Evolutionary conservation across 2,113 vertebrate species (phyloP).

Genomic region (human): GRCh38 chr5:159943501-159944000

Average conservation of each 20-base stretch:
- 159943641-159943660: background rate
- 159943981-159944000: slow-evolving; percentile 9
- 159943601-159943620: background rate
- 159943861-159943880: background rate
- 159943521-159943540: background rate
- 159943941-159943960: too few species aligned
- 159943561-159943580: background rate
- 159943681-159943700: background rate
- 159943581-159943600: background rate
- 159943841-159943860: background rate
- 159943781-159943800: background rate
- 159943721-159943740: background rate
- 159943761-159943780: background rate
- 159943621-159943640: background rate
- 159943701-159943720: slow-evolving; percentile 46
- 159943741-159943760: background rate
- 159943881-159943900: background rate
- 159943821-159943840: slow-evolving; percentile 6
- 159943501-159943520: background rate
- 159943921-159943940: too few species aligned
- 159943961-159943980: background rate
- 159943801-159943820: background rate
- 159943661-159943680: background rate
- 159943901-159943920: background rate
- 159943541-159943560: background rate